Conservation (phyloP, 2,113 vertebrate genomes). For the Phalacrocorax carbo region DNA sequence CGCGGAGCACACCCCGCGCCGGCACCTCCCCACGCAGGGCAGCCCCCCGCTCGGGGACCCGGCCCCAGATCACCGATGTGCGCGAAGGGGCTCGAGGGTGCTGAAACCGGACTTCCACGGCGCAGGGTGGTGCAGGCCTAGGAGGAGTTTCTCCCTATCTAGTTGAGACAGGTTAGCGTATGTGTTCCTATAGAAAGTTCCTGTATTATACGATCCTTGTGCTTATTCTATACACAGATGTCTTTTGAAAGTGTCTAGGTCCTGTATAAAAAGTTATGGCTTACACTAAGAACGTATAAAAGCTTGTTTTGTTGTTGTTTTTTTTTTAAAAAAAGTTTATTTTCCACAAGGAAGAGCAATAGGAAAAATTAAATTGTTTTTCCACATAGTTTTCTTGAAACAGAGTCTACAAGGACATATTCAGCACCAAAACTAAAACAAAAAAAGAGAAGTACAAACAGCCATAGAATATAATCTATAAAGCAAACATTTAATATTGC, state of each 20-base stretch:
- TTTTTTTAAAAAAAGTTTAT: conserved; percentile 73
- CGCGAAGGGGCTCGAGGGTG: rapidly evolving
- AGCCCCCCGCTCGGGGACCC: rapidly evolving
- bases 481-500: conserved; percentile 97
- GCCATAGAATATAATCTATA: conserved; percentile 88
- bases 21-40: rapidly evolving
- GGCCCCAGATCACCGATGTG: rapidly evolving
- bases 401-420: conserved; percentile 90
- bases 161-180: rapidly evolving
- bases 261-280: rapidly evolving
- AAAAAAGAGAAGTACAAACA: conserved; percentile 79
- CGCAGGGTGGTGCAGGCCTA: rapidly evolving
- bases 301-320: background rate
- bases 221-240: rapidly evolving
- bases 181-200: rapidly evolving
- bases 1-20: too few relatives aligned
- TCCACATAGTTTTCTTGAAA: conserved; percentile 88
- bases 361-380: conserved; percentile 93
- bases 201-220: rapidly evolving
- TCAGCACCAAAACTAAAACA: conserved; percentile 82
- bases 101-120: rapidly evolving
- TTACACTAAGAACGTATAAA: background rate
- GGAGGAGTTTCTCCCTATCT: rapidly evolving
- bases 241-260: background rate
- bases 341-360: conserved; percentile 93